phyloP scores from a whole-genome alignment of 2,113 vertebrate genomes.

The Hyla sarda region DNA sequence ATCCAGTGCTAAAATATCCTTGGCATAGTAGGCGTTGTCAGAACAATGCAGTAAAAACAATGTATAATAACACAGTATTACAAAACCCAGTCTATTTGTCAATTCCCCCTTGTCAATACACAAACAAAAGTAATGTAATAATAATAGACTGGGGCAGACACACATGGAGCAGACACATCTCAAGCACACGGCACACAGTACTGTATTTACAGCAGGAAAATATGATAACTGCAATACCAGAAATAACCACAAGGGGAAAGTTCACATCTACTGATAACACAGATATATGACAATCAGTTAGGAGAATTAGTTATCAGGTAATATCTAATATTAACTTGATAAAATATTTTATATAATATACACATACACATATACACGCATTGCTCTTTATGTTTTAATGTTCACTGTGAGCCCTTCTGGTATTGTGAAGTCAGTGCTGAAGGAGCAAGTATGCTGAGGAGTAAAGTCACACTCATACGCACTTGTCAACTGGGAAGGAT shows the following conservation, averaged over 20 bases:
- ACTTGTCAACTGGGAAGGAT: slow-evolving; percentile 76
- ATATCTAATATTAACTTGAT: too few species aligned
- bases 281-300: too few species aligned
- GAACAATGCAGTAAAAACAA: neutral
- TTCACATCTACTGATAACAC: neutral
- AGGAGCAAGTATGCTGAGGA: slow-evolving; percentile 1
- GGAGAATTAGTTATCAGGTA: too few species aligned
- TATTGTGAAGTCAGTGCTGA: slow-evolving; percentile 4
- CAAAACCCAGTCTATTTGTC: neutral
- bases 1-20: neutral
- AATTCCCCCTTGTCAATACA: neutral
- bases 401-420: neutral
- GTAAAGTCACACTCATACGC: slow-evolving; percentile 75
- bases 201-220: neutral
- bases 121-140: neutral
- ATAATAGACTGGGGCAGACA: neutral
- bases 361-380: too few species aligned
- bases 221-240: neutral
- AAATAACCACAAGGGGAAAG: neutral
- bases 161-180: neutral
- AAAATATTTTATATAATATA: too few species aligned
- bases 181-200: neutral
- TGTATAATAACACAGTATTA: neutral
- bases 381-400: too few species aligned
- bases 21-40: neutral